phyloP scores from a whole-genome alignment of 2,888 invertebrate species.

The Cepaea hortensis region DNA sequence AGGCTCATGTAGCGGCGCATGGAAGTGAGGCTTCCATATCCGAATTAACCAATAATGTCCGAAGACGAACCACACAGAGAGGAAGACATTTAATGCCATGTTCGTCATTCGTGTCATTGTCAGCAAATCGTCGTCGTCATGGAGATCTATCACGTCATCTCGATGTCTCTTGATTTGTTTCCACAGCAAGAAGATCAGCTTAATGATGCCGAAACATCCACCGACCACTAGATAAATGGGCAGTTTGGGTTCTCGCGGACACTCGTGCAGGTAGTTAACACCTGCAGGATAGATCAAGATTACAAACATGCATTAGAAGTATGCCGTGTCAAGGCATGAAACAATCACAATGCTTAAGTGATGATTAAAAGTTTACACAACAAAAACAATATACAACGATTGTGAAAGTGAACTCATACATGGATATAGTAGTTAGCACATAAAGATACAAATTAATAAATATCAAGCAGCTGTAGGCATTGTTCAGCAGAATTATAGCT shows the following conservation, averaged over 20 bases:
- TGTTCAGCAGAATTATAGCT: too few relatives aligned
- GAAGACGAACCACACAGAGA: conserved; percentile 85
- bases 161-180: conserved; percentile 81
- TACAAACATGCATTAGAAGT: too few relatives aligned
- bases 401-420: too few relatives aligned
- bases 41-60: conserved; percentile 88
- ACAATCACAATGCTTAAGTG: too few relatives aligned
- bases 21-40: conserved; percentile 87
- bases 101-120: conserved; percentile 82
- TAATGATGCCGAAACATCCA: conserved; percentile 84
- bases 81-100: conserved; percentile 82
- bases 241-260: conserved; percentile 86
- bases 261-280: conserved; percentile 86
- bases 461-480: too few relatives aligned
- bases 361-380: too few relatives aligned
- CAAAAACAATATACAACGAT: too few relatives aligned
- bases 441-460: too few relatives aligned
- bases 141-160: conserved; percentile 68
- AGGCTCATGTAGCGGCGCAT: conserved; percentile 85
- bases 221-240: conserved; percentile 91
- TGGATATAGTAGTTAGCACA: too few relatives aligned
- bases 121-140: conserved; percentile 71
- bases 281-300: conserved; percentile 79
- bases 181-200: conserved; percentile 81
- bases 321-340: too few relatives aligned